A percentile compares a stretch with the other conserved stretches of the same genome.
Evolutionary conservation across 2,888 invertebrate genomes (phyloP).

Genomic region (Cybosia mesomella): DNA sequence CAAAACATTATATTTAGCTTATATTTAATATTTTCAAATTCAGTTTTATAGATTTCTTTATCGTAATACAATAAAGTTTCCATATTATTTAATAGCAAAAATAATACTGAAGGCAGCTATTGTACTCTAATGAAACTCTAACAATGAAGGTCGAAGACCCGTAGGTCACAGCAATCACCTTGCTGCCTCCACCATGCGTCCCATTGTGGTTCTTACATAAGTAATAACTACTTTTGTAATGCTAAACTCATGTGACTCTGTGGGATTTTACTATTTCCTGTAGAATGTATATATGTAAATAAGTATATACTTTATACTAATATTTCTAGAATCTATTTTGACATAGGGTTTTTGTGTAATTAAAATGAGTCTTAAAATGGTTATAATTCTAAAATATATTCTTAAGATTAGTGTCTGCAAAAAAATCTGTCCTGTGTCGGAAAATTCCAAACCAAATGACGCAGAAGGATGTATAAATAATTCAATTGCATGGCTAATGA

Average conservation of each 20-base stretch:
- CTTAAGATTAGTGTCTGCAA: background rate
- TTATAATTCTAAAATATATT: background rate
- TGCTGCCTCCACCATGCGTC: slow-evolving; percentile 53
- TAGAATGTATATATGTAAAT: background rate
- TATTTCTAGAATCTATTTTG: background rate
- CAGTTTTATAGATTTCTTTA: background rate
- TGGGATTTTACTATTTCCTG: slow-evolving; percentile 11
- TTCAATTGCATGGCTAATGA: slow-evolving; percentile 37
- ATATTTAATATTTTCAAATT: background rate
- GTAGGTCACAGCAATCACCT: slow-evolving; percentile 74
- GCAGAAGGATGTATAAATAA: slow-evolving; percentile 30
- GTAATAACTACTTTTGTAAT: slow-evolving; percentile 41
- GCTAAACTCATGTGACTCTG: slow-evolving; percentile 23
- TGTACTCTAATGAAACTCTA: slow-evolving; percentile 78
- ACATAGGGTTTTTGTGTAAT: background rate
- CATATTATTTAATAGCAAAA: slow-evolving; percentile 7
- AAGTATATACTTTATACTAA: background rate
- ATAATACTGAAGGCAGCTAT: slow-evolving; percentile 56
- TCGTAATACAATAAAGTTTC: background rate
- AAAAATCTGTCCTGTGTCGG: background rate
- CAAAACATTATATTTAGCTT: background rate
- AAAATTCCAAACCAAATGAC: slow-evolving; percentile 8
- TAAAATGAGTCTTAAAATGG: background rate
- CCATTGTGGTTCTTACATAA: slow-evolving; percentile 54
- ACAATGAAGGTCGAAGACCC: slow-evolving; percentile 84